These are phyloP conservation scores for Galeruca laticollis DNA, from an alignment of 2,888 invertebrate species.

Conservation along the genomic window DNA sequence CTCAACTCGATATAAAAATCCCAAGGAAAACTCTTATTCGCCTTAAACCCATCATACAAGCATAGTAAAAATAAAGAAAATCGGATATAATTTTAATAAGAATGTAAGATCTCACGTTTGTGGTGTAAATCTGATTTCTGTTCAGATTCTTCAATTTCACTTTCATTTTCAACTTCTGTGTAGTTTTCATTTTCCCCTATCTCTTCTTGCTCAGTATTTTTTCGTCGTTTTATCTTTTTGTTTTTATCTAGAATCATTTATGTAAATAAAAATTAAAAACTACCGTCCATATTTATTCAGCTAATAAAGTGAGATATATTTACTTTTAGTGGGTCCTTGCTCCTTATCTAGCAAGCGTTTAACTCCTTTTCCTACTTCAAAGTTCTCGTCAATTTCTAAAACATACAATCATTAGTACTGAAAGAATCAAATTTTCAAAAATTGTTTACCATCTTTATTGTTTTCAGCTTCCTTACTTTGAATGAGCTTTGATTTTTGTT, in stretches of 20 bases:
- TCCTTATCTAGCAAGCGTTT: constrained; percentile 53
- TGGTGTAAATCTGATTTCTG: constrained; percentile 41
- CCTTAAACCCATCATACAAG: constrained; percentile 55
- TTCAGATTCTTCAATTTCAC: constrained; percentile 40
- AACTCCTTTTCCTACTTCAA: constrained; percentile 33
- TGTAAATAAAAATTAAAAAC: not conserved
- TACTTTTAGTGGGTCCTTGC: constrained; percentile 53
- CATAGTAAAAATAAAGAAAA: constrained; percentile 4
- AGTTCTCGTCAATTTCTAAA: constrained; percentile 23
- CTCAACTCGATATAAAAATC: constrained; percentile 53
- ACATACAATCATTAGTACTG: constrained; percentile 17
- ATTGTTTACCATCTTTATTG: constrained; percentile 54
- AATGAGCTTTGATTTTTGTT: constrained; percentile 74
- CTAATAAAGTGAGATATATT: constrained; percentile 22
- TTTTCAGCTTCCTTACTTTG: constrained; percentile 70
- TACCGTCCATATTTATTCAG: not conserved
- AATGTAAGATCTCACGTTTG: constrained; percentile 26
- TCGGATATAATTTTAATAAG: not conserved
- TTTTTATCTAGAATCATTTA: constrained; percentile 50
- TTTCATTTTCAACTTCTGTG: constrained; percentile 38
- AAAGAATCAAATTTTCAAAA: not conserved
- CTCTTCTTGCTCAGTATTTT: constrained; percentile 10
- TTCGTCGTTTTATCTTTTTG: constrained; percentile 51
- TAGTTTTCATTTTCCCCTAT: constrained; percentile 5
- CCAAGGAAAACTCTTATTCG: constrained; percentile 47